Percentiles rank a stretch among this genome's conserved stretches.
Conservation (phyloP, 2,888 invertebrate species). For the Dendrolimus houi region DNA sequence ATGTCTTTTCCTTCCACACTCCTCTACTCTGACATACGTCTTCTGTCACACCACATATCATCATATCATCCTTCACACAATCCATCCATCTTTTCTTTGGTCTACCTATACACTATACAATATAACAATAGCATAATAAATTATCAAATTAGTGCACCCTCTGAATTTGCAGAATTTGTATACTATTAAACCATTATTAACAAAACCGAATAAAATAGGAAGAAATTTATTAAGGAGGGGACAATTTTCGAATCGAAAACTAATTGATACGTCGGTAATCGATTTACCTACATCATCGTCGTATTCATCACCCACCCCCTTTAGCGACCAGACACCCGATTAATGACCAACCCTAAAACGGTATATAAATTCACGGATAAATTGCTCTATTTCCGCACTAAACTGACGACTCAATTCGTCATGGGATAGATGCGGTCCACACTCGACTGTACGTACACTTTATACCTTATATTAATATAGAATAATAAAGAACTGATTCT, state of each 20-base stretch:
- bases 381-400: slow-evolving; percentile 65
- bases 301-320: slow-evolving; percentile 41
- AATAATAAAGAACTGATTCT: too few relatives aligned
- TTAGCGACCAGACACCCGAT: slow-evolving; percentile 15
- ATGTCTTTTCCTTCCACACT: too few relatives aligned
- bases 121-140: not conserved
- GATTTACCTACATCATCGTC: slow-evolving; percentile 54
- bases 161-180: too few relatives aligned
- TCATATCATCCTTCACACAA: too few relatives aligned
- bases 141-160: not conserved
- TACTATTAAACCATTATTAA: too few relatives aligned
- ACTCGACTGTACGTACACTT: too few relatives aligned
- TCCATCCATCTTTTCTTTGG: too few relatives aligned
- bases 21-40: too few relatives aligned
- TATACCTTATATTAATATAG: too few relatives aligned
- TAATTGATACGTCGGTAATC: slow-evolving; percentile 20
- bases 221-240: not conserved
- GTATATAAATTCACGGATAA: slow-evolving; percentile 54
- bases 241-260: not conserved
- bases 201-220: not conserved
- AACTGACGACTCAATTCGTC: slow-evolving; percentile 56
- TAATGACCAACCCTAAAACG: slow-evolving; percentile 54
- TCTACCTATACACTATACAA: not conserved
- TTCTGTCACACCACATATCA: too few relatives aligned
- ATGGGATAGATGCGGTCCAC: slow-evolving; percentile 35